Percentiles rank a stretch among this genome's conserved stretches.
Conservation (phyloP, 1,140 invertebrate genomes). For the Brachionus paranguensis region DNA sequence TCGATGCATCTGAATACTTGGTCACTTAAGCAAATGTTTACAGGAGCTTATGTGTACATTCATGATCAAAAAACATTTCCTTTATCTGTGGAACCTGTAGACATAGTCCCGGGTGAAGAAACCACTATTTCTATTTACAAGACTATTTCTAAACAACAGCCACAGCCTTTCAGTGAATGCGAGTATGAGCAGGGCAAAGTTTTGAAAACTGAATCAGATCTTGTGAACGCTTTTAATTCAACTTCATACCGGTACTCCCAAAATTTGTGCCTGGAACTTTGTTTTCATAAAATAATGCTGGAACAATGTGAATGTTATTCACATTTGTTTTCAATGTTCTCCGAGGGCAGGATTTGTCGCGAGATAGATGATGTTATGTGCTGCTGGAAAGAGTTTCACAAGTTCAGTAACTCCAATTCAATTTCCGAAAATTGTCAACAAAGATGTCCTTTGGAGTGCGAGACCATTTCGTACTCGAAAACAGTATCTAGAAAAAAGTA, state of each 20-base stretch:
- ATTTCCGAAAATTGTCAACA: neutral
- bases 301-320: neutral
- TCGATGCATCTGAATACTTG: neutral
- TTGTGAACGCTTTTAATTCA: neutral
- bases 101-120: neutral
- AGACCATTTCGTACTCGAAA: neutral
- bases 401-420: neutral
- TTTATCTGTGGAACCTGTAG: neutral
- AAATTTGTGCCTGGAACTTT: neutral
- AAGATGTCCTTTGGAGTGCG: slow-evolving; percentile 10
- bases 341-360: neutral
- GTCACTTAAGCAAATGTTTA: neutral
- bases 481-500: neutral
- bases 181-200: neutral
- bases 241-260: neutral
- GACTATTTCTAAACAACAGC: neutral
- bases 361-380: neutral
- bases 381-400: neutral
- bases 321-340: neutral
- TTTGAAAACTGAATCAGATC: neutral
- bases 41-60: neutral
- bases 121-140: neutral
- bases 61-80: slow-evolving; percentile 1
- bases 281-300: slow-evolving; percentile 4
- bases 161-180: neutral